Conservation (phyloP, 2,113 vertebrate genomes). For the Syrmaticus mikado region DNA sequence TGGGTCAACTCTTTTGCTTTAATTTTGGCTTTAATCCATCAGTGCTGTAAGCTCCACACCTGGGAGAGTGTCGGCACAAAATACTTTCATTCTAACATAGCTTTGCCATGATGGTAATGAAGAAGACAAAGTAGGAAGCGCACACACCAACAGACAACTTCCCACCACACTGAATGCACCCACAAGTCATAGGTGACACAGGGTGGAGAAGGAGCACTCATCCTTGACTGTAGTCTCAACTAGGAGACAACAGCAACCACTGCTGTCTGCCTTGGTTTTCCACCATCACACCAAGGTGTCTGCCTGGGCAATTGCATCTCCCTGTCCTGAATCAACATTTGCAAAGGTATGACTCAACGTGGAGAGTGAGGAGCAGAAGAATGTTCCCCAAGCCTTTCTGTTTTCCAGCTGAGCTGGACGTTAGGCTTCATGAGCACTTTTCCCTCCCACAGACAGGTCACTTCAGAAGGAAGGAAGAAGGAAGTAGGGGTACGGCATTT, state of each 20-base stretch:
- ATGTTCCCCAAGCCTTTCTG: neutral
- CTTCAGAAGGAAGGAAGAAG: neutral
- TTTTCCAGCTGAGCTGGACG: neutral
- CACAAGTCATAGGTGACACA: neutral
- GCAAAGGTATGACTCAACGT: rapidly evolving
- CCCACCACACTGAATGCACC: neutral
- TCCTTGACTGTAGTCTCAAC: neutral
- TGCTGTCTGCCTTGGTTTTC: neutral
- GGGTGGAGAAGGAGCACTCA: neutral
- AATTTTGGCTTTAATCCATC: neutral
- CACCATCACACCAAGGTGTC: neutral
- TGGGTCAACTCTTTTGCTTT: neutral
- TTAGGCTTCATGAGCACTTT: neutral
- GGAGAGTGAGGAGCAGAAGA: neutral
- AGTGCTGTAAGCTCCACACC: neutral
- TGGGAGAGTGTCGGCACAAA: neutral
- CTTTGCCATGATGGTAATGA: neutral
- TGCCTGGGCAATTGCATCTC: neutral
- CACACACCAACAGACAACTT: neutral
- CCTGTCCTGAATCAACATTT: neutral
- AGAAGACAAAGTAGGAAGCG: neutral
- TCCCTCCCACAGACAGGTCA: neutral
- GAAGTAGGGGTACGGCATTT: rapidly evolving
- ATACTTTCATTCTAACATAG: neutral
- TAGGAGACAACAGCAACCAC: neutral